Base-by-base conservation (phyloP, 1,140 invertebrate genomes). In the Holcopasites calliopsidis region DNA sequence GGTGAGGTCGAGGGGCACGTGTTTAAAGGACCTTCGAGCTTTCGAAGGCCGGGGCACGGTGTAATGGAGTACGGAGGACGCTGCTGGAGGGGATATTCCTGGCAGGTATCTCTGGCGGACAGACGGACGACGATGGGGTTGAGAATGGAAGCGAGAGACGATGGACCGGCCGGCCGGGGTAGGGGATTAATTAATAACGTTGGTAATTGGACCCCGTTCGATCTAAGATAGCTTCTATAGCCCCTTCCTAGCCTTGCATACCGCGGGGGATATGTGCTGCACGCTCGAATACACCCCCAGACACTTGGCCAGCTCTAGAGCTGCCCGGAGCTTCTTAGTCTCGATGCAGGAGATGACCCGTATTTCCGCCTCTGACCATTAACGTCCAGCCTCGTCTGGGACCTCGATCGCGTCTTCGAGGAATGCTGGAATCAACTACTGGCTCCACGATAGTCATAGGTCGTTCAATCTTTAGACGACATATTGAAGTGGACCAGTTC, bases 121-220 rank as follows among this genome's bases (percentile, higher is more conserved):
- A 88, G 86, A 85, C 85, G 77, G 79, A 81, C 85, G 77, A 85
- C 84, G 85, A 84, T 77, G 80, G 78, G 79, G 80, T 81, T 80
- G 83, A 86, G 87, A 86, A 86, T 86, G 79, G 85, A 83, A 68
- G 84, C 71, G 66, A 84, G 77, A 83, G 83, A 82, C 72, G 84
- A 85, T 82, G 76, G 80, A 74, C 54, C 82, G 60, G 64, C 61
- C 33, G 54, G 61, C 52, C 58, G 69, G 77, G 58, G 80, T 77
- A 61, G 68, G 83, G 79, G 86, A 88, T 88, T 88, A 89, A 88
- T 89, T 89, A 89, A 88, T 89, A 89, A 88, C 87, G 82, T 73
- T 82, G 79, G 86, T 88, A 88, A 89, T 89, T 88, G 87, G 86
- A 88, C 86, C 82, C 79, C 81, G 80, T 88, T 87, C 86, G 83